A percentile compares a stretch with the other conserved stretches of the same genome.
Evolutionary conservation across 2,797 vertebrate species (phyloP).

Genomic region (Neostethus bicornis): DNA sequence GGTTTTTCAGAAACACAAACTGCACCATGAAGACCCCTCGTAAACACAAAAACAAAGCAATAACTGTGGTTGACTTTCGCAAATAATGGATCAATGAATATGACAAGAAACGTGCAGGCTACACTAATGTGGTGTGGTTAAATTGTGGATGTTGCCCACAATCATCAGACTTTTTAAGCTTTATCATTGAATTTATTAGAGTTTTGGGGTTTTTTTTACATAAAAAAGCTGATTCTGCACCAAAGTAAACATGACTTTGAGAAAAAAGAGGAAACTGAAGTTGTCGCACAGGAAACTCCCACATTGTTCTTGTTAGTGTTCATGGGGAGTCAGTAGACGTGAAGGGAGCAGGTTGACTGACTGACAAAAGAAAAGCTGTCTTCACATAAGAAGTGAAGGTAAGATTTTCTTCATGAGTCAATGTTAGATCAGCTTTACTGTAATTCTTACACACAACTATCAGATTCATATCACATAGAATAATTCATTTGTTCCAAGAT

Average conservation of each 20-base stretch:
- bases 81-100: too few species aligned
- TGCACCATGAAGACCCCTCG: too few species aligned
- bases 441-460: neutral
- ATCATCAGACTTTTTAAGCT: too few species aligned
- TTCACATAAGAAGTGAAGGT: conserved; percentile 4
- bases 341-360: conserved; percentile 9
- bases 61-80: too few species aligned
- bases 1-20: too few species aligned
- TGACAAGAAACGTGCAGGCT: too few species aligned
- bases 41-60: too few species aligned
- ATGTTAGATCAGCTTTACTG: neutral
- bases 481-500: neutral
- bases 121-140: too few species aligned
- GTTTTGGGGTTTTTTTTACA: neutral
- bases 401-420: neutral
- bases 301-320: conserved; percentile 21
- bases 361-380: neutral
- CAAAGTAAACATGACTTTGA: neutral
- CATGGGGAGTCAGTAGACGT: conserved; percentile 18
- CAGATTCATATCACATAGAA: too few species aligned
- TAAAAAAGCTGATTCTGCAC: conserved; percentile 15
- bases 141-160: too few species aligned
- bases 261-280: conserved; percentile 53
- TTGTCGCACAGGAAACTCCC: conserved; percentile 53
- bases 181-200: neutral